Base-by-base conservation (phyloP, 1,140 invertebrate species). In the Tribolium madens region DNA sequence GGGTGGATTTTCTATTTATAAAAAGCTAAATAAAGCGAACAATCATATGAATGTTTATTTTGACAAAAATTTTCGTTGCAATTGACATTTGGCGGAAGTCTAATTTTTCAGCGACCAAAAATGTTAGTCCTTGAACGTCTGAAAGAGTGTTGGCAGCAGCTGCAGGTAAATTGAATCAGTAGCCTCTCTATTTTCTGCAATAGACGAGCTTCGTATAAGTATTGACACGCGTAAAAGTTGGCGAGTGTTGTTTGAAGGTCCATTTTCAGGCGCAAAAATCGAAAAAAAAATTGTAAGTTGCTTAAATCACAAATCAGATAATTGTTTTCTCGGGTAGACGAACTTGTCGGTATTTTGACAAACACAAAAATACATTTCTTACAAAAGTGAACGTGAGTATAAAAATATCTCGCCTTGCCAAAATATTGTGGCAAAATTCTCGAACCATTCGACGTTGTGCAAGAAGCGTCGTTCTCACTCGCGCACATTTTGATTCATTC, bases 161-260 rank as follows among this genome's bases (percentile, higher is more conserved):
- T 72, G 46, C 46, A 52, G 70, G 70, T 72, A 52, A 72, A 72
- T 21, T 12, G 57, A 64, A 64, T 64, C 57, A 64, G 57, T 31
- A 64, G 31, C 70, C 50, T 33, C 46, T 72, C 70, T 72, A 72
- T 72, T 72, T 72, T 72, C 46, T 72, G 70, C 46, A 72, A 72
- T 72, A 48, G 70, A 18, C 50, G 46, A 71, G 68, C 36, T 71
- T 46, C 70, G 46, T 26, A 48, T 21, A 73, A 7, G 15, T 73
- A 73, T 73, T 73, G 71, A 73, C 71, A 73, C 71, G 47, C 26
- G 48, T 50, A 69, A 14, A 5, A 17, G 68, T 71, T 71, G 68
- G 68, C 68, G 1, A 71, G 71, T 73, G 52, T 73, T 73, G 36
- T 14, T 48, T 48, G 9, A 71, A 18, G 68, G 68, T 71, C 14